These are phyloP conservation scores for Myodes glareolus DNA, from an alignment of 2,113 vertebrate genomes.

Conservation along the genomic window DNA sequence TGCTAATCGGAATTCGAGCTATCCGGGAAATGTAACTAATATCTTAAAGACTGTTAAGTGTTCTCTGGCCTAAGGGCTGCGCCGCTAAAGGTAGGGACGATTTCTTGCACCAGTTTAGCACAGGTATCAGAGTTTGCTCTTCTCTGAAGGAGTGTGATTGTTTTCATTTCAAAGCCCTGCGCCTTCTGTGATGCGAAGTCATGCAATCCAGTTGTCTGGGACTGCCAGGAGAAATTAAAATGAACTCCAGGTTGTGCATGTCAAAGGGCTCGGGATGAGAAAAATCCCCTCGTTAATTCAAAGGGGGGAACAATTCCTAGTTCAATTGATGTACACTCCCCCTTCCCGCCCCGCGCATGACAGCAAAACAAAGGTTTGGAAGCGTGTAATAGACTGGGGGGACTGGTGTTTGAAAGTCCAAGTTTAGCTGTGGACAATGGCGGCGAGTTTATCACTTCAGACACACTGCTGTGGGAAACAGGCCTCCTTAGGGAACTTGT, in stretches of 20 bases:
- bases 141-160: constrained; percentile 80
- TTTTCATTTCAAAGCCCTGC: constrained; percentile 71
- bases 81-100: constrained; percentile 69
- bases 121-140: constrained; percentile 71
- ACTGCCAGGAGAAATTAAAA: constrained; percentile 79
- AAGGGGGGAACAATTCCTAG: constrained; percentile 50
- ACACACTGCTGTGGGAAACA: constrained; percentile 81
- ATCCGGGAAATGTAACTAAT: constrained; percentile 83
- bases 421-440: constrained; percentile 34
- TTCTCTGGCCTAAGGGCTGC: constrained; percentile 54
- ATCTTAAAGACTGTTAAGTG: constrained; percentile 82
- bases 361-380: constrained; percentile 84
- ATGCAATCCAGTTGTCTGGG: constrained; percentile 76
- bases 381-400: constrained; percentile 81
- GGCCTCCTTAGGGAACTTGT: constrained; percentile 77
- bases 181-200: constrained; percentile 64
- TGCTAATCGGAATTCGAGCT: constrained; percentile 83
- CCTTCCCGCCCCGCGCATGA: constrained; percentile 69
- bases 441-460: constrained; percentile 78
- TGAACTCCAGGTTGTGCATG: constrained; percentile 70
- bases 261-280: constrained; percentile 76
- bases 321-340: constrained; percentile 80
- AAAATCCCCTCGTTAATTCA: constrained; percentile 82
- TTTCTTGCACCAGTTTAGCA: constrained; percentile 70
- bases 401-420: constrained; percentile 74